Base-by-base conservation (phyloP, 2,797 vertebrate genomes). In the Rhinophrynus dorsalis region DNA sequence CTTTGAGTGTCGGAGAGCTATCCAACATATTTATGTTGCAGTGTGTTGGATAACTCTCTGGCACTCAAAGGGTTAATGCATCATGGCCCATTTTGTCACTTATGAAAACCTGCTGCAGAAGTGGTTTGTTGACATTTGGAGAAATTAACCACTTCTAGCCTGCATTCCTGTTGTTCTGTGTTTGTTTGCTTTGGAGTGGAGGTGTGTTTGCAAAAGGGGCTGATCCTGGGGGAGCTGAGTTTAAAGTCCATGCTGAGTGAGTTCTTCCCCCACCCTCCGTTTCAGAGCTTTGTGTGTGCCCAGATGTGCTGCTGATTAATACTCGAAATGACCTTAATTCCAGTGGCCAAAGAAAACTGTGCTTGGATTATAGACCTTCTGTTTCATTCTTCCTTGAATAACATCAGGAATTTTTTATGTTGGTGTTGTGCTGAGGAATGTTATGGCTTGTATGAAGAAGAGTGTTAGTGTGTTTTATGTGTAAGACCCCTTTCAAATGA, bases 211-310 rank as follows among this genome's bases (percentile, higher is more conserved):
- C 26, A 30, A 37, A 17, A 21, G 13, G 5, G 29, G 29, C 6
- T 29, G 29, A 18, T n/a, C 6, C 17, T 23, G 9, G 32, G 30
- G 38, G 18, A 23, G 68, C 21, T 63, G 18, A 3, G 52, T 17
- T 40, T 64, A 58, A 58, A 50, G 60, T 71, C 42, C 52, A 50
- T 15, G 10, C 3, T 13, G 33, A 30, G 52, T 18, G 52, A 12
- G 9, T 23, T 32, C n/a, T 12, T 37, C 26, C 17, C 58, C n/a
- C n/a, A n/a, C n/a, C n/a, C n/a, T n/a, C 10, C 20, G 50, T 21
- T 12, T 11, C 17, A 29, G 47, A 23, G 40, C 51, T 24, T 26
- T 42, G 17, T 23, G 32, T 10, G 18, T 55, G 37, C 24, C 11
- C 50, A 56, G 37, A 20, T 42, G 20, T 24, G 30, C 38, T 67